Evolutionary conservation across 2,888 invertebrate genomes (phyloP), one percentile per base, ranked within the genome.

Genomic region (Steinernema scapterisci): DNA sequence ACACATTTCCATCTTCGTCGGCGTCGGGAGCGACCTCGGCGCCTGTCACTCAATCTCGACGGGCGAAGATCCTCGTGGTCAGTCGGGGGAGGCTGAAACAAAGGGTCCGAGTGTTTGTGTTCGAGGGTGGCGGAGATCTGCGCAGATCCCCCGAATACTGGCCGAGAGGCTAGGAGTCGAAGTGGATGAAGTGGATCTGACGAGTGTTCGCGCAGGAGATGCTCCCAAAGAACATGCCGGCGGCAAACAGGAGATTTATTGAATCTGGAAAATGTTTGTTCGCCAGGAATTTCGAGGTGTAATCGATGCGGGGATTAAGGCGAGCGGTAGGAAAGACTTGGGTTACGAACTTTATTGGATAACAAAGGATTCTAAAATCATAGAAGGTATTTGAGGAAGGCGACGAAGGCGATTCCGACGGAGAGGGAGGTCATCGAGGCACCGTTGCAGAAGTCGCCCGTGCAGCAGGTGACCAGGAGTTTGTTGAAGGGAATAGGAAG

Each of bases 1-100:
- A 21, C 52, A 52, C 52, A 52, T 21, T 52, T 52, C 52, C 52
- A 52, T 52, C 52, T 52, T 52, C 52, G 52, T 52, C 48, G 45
- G n/a, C 45, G 45, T 21, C 48, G 48, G 48, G n/a, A n/a, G n/a
- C n/a, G n/a, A n/a, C n/a, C 38, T 38, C 38, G 38, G 38, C 38
- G 23, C 21, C 52, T 52, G 52, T 52, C 52, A 52, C 52, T 52
- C 52, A 52, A 16, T 16, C 21, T 52, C 52, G 23, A 11, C 52
- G 52, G 21, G 21, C 19, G 52, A 52, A 21, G 5, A 16, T 23
- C n/a, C 52, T 52, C 23, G 11, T 52, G 52, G 52, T 52, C 52
- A 52, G 38, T 38, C 38, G 38, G 38, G 38, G 38, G 38, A 38
- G 3, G 52, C 23, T 21, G 52, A 52, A 52, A 52, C 52, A 52